These are phyloP conservation scores for Phortica variegata DNA, from an alignment of 1,140 invertebrate genomes.

Conservation along the genomic window DNA sequence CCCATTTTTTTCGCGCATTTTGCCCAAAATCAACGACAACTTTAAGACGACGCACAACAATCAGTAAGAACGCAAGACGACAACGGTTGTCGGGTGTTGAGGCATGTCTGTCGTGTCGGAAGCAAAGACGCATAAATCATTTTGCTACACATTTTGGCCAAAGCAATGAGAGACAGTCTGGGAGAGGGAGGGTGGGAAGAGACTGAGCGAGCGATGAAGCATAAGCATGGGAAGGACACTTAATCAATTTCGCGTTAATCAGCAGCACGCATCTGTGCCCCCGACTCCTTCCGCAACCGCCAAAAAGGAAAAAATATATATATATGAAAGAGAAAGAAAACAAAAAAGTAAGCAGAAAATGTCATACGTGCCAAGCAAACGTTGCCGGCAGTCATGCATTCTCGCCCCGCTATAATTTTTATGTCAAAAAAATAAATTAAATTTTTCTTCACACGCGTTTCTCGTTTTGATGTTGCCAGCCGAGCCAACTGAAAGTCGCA, in stretches of 20 bases:
- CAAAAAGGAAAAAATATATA: conserved; percentile 12
- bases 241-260: conserved; percentile 53
- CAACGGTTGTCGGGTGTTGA: no score
- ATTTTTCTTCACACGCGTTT: conserved; percentile 53
- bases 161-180: no score
- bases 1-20: no score
- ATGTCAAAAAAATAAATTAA: conserved; percentile 55
- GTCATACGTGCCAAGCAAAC: no score
- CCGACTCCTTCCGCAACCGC: conserved; percentile 39
- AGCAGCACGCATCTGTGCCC: conserved; percentile 33
- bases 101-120: no score
- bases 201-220: no score
- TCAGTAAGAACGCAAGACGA: conserved; percentile 16
- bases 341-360: no score
- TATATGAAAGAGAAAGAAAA: no score
- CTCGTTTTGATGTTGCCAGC: conserved; percentile 46
- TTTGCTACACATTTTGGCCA: conserved; percentile 9
- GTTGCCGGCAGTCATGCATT: neutral
- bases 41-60: conserved; percentile 22
- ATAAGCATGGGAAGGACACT: conserved; percentile 36
- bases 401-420: conserved; percentile 52
- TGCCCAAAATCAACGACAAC: conserved; percentile 18
- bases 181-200: no score
- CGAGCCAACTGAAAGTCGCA: conserved; percentile 15
- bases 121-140: conserved; percentile 28